Conservation (phyloP, 2,113 vertebrate species). For the Pica pica region DNA sequence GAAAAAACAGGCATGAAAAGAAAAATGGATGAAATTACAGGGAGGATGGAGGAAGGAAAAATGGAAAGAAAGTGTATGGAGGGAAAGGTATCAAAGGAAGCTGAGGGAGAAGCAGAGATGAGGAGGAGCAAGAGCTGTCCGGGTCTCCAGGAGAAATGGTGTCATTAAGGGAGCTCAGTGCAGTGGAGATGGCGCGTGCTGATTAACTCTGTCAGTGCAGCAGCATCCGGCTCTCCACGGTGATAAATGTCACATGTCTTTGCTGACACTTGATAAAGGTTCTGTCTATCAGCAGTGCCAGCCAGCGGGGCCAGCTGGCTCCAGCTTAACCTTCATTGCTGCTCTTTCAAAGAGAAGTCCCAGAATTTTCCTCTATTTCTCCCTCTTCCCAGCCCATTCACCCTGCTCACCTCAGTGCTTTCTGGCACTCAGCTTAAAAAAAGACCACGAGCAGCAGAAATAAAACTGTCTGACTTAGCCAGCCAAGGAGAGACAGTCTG, state of each 20-base stretch:
- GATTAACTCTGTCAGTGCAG: slow-evolving; percentile 56
- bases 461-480: not conserved
- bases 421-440: not conserved
- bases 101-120: not conserved
- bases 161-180: slow-evolving; percentile 33
- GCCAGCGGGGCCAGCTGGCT: not conserved
- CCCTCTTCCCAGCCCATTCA: not conserved
- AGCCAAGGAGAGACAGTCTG: not conserved
- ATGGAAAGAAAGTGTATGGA: not conserved
- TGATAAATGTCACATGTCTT: slow-evolving; percentile 71
- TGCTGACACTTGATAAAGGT: slow-evolving; percentile 71
- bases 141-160: not conserved
- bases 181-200: slow-evolving; percentile 38
- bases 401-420: slow-evolving; percentile 1
- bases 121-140: not conserved
- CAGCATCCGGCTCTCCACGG: not conserved
- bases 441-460: not conserved
- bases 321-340: slow-evolving; percentile 20
- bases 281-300: slow-evolving; percentile 12
- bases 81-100: not conserved
- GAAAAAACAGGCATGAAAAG: no score
- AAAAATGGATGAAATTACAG: not conserved
- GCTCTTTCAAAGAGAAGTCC: not conserved
- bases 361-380: not conserved
- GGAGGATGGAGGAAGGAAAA: not conserved